Base-by-base conservation (phyloP, 1,140 invertebrate species). In the Temnothorax longispinosus region DNA sequence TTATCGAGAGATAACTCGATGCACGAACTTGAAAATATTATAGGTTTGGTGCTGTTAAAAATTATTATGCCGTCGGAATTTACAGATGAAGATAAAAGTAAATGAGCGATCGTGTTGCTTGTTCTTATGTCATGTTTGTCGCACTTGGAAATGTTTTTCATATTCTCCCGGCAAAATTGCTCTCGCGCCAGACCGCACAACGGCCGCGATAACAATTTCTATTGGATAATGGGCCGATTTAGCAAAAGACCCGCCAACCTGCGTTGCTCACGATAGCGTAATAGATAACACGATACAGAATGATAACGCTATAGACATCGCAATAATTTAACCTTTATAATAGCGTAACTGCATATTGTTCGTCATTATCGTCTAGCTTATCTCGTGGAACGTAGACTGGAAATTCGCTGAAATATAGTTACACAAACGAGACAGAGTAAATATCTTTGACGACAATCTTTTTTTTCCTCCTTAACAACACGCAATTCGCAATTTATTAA, bases 311-410 rank as follows among this genome's bases (percentile, higher is more conserved):
- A 60, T 50, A 60, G 60, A 86, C 85, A 80, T 74, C 1, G 81
- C 65, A 88, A 90, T 91, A 90, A 91, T 91, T 90, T 78, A 78
- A n/a, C 41, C 47, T 69, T 87, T 80, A 74, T 44, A 35, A 50
- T 44, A 58, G 52, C 58, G 32, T 85, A 76, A 71, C 64, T 27
- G 80, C 74, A 27, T 58, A 72, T 80, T 47, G 87, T 84, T 91
- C 62, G 81, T 90, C 72, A 88, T 88, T 92, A 92, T 92, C 89
- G 82, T 87, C 54, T 69, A 77, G 52, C 82, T 91, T 91, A 91
- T 88, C 89, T 88, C 27, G 60, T 1, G 41, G 13, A 82, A 81
- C 32, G 8, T 44, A 77, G 65, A 62, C 52, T 35, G 47, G 62
- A 76, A 72, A 87, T 88, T 90, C 64, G 81, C 27, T 71, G 67